Base-by-base conservation (phyloP, 2,113 vertebrate genomes). In the Heteronetta atricapilla region DNA sequence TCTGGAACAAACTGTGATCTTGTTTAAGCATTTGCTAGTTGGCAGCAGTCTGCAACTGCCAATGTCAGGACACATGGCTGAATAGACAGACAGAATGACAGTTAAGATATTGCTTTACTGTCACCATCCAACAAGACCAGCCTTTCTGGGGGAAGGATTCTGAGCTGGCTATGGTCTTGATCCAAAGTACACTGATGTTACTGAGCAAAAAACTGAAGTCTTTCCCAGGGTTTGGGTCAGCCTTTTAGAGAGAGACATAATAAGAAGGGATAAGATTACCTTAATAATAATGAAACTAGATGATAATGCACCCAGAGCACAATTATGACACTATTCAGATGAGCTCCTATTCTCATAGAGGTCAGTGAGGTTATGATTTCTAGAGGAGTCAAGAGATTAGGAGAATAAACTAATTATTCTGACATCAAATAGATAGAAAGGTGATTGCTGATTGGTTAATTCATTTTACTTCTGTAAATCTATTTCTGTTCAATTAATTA, bases 401-500 rank as follows among this genome's bases (percentile, higher is more conserved):
- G 62, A 95, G 96, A 96, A 95, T 92, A 94, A 96, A 97, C 94
- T 73, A 96, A 97, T 95, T 91, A 94, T 96, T 95, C 88, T 96
- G 95, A 90, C 78, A 97, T 83, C 86, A 91, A 95, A 90, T 59
- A 91, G 94, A 87, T 85, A 81, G 85, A 87, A 97, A 90, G 64
- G 90, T 82, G 89, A 90, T 63, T 33, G 79, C 82, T 91, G 96
- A 93, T 96, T 95, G 89, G 94, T 75, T 87, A 93, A 96, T 97
- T 90, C 78, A 86, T 97, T 96, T 97, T 63, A 88, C 94, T 93
- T 96, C 94, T 87, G 64, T 86, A 95, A 96, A 95, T 96, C 90
- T 96, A 93, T 97, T 97, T 97, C 97, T 97, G 94, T 88, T 97
- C 95, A 97, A 97, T 96, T 98, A 97, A 97, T 97, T 96, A 96